Percentiles rank a stretch among this genome's conserved stretches.
Conservation (phyloP, 2,797 vertebrate genomes). For the Lacerta agilis region DNA sequence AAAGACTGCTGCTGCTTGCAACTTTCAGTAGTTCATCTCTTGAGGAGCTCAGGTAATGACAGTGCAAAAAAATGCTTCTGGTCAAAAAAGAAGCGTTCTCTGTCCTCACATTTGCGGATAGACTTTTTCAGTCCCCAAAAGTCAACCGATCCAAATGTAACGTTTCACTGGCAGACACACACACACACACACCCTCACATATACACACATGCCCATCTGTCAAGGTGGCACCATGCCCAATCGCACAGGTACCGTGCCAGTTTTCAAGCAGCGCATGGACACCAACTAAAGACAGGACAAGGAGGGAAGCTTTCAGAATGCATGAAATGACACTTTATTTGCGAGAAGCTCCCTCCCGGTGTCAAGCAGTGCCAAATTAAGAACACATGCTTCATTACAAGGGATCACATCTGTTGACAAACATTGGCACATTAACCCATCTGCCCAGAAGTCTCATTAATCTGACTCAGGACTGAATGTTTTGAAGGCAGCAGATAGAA, state of each 20-base stretch:
- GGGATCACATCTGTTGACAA: constrained; percentile 67
- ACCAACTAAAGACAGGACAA: constrained; percentile 64
- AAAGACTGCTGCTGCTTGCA: constrained; percentile 7
- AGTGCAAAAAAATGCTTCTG: constrained; percentile 14
- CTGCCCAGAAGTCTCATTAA: constrained; percentile 66
- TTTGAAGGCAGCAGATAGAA: constrained; percentile 33
- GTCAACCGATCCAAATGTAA: constrained; percentile 70
- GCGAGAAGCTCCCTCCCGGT: constrained; percentile 64
- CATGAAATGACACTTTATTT: constrained; percentile 70
- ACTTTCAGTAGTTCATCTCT: constrained; percentile 31
- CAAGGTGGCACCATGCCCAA: constrained; percentile 73
- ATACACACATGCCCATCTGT: constrained; percentile 75
- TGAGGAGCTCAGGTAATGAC: constrained; percentile 13
- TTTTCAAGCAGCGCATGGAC: constrained; percentile 55
- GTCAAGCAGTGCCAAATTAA: constrained; percentile 74
- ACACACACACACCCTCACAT: constrained; percentile 2
- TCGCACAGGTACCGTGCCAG: constrained; percentile 64
- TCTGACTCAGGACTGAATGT: constrained; percentile 58
- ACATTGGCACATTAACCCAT: constrained; percentile 64
- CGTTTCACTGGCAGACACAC: constrained; percentile 70
- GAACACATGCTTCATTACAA: constrained; percentile 68
- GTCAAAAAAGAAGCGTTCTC: constrained; percentile 19
- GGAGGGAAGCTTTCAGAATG: constrained; percentile 55
- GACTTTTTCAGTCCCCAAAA: constrained; percentile 60
- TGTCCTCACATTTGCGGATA: constrained; percentile 58